These are phyloP conservation scores for Patiria pectinifera DNA, from an alignment of 53 echinoderm and acorn worm species.

Conservation along the genomic window DNA sequence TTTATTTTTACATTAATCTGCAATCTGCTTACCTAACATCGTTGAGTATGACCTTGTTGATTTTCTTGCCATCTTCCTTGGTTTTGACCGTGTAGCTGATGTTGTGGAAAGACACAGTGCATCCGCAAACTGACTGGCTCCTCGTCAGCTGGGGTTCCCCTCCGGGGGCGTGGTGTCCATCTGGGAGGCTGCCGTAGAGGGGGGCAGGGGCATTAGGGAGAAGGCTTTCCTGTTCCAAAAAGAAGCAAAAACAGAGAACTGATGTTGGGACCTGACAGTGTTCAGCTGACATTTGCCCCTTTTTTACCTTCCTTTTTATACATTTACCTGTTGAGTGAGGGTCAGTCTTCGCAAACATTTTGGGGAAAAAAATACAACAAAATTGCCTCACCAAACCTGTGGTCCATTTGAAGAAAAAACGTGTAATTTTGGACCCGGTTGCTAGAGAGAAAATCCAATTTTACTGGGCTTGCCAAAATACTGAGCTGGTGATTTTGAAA, in stretches of 20 bases:
- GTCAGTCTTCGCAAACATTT: no score
- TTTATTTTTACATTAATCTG: not conserved
- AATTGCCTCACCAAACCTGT: no score
- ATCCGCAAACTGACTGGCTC: slow-evolving; percentile 41
- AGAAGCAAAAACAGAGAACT: not conserved
- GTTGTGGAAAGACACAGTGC: slow-evolving; percentile 74
- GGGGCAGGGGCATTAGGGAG: not conserved
- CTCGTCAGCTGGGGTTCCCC: not conserved
- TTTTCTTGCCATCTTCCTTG: slow-evolving; percentile 71
- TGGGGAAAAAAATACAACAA: no score
- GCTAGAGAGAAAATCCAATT: no score
- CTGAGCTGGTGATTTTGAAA: no score
- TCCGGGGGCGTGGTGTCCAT: not conserved
- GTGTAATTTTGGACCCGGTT: no score
- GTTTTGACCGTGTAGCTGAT: slow-evolving; percentile 71
- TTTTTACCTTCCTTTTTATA: no score
- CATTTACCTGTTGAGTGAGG: no score
- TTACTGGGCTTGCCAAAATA: no score
- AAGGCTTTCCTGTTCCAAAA: not conserved
- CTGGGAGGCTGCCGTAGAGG: not conserved
- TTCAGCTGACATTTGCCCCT: no score
- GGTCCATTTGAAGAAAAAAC: no score
- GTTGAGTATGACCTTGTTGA: slow-evolving; percentile 69
- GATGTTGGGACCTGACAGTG: no score
- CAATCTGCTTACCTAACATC: slow-evolving; percentile 60